These are phyloP conservation scores for Ormyrus rosae DNA, from an alignment of 2,888 invertebrate genomes.

Conservation along the genomic window DNA sequence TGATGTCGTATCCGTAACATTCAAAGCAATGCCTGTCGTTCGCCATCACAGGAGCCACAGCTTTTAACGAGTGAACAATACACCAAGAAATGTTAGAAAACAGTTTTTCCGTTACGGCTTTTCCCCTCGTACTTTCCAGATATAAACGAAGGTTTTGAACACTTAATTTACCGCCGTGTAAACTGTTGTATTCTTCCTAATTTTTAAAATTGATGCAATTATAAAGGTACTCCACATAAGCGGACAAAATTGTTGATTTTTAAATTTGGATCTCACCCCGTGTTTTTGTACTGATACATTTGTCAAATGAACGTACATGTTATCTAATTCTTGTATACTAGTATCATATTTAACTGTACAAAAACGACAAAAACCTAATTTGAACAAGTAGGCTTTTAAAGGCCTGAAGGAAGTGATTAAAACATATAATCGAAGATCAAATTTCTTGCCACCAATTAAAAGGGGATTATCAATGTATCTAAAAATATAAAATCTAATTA, in stretches of 20 bases:
- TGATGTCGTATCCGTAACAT: constrained; percentile 97
- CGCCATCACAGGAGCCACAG: constrained; percentile 94
- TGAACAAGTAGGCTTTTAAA: constrained; percentile 93
- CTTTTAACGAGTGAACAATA: constrained; percentile 94
- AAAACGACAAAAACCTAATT: constrained; percentile 95
- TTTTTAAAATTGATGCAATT: background rate
- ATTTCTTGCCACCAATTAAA: constrained; percentile 96
- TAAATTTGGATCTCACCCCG: constrained; percentile 79
- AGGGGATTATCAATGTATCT: constrained; percentile 95
- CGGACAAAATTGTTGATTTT: no score
- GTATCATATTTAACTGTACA: constrained; percentile 97
- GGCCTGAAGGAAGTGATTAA: constrained; percentile 95
- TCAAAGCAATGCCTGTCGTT: constrained; percentile 95
- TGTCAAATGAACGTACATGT: constrained; percentile 95
- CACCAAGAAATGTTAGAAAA: constrained; percentile 93
- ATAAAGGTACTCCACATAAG: background rate
- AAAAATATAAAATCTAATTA: constrained; percentile 56
- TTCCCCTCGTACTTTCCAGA: constrained; percentile 93
- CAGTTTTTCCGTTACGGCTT: constrained; percentile 90
- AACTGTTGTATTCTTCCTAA: constrained; percentile 93
- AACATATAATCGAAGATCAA: constrained; percentile 94
- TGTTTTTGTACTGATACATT: constrained; percentile 99
- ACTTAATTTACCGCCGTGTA: constrained; percentile 96
- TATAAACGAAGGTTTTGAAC: constrained; percentile 93
- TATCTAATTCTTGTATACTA: constrained; percentile 90